Conservation (phyloP, 2,797 vertebrate genomes). For the Myiothlypis chrysogaster region DNA sequence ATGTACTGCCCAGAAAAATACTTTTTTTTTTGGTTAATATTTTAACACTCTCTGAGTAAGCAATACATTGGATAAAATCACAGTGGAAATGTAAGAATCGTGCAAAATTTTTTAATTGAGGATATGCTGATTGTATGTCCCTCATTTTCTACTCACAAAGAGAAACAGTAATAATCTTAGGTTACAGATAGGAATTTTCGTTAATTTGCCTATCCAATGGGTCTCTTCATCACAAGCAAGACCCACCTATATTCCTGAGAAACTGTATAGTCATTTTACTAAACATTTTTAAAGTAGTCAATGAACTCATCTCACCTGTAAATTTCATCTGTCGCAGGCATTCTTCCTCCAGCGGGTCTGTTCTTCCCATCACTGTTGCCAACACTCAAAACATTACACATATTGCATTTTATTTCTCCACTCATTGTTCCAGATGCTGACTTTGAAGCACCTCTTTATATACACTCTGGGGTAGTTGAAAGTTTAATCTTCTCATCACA, state of each 20-base stretch:
- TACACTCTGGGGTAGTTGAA: not conserved
- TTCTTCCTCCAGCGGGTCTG: not conserved
- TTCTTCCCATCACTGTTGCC: not conserved
- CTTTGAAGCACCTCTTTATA: not conserved
- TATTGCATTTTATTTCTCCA: not conserved
- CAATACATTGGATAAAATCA: not conserved
- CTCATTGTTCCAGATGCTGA: not conserved
- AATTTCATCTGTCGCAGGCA: not conserved
- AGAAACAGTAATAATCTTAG: not conserved
- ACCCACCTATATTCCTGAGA: not conserved
- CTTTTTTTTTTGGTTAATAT: not conserved
- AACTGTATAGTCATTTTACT: not conserved
- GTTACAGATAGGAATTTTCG: not conserved
- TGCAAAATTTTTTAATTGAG: not conserved
- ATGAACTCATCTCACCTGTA: not conserved
- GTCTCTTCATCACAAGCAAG: not conserved
- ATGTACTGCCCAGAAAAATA: not conserved
- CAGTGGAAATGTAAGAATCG: not conserved
- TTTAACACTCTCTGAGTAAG: not conserved
- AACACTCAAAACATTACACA: not conserved
- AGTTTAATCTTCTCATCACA: conserved; percentile 22
- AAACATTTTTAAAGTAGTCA: not conserved
- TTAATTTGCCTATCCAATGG: not conserved
- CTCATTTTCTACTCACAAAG: not conserved
- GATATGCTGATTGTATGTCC: not conserved